Conservation (phyloP, 2,113 vertebrate genomes). For the Halichoeres trimaculatus region DNA sequence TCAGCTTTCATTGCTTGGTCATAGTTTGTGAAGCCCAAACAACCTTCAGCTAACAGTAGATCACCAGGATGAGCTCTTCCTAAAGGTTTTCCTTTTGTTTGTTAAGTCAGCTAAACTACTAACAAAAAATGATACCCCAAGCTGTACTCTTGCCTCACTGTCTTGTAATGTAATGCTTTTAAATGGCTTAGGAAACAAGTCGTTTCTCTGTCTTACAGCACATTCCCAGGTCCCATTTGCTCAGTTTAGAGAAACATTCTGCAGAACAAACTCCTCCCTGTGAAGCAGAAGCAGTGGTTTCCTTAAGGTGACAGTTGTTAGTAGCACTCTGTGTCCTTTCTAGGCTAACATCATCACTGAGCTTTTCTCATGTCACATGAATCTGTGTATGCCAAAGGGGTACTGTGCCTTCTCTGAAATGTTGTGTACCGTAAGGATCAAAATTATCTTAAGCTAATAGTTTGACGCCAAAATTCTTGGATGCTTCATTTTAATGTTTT, state of each 20-base stretch:
- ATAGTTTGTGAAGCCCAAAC: too few species aligned
- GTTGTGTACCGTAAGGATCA: slow-evolving; percentile 25
- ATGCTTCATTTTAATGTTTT: slow-evolving; percentile 31
- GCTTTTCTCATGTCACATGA: slow-evolving; percentile 18
- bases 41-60: slow-evolving; percentile 39
- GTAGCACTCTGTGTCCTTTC: slow-evolving; percentile 14
- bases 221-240: slow-evolving; percentile 15
- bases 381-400: slow-evolving; percentile 30
- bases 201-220: slow-evolving; percentile 30
- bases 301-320: background rate
- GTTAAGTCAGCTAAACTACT: slow-evolving; percentile 62
- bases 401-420: slow-evolving; percentile 5
- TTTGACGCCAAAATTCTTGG: slow-evolving; percentile 27
- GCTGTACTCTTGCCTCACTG: slow-evolving; percentile 26
- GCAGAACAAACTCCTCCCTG: background rate
- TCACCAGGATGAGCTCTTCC: slow-evolving; percentile 60
- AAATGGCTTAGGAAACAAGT: slow-evolving; percentile 42
- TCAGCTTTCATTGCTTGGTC: slow-evolving; percentile 10
- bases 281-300: slow-evolving; percentile 25
- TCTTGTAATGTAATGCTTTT: slow-evolving; percentile 32
- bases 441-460: slow-evolving; percentile 32
- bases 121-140: slow-evolving; percentile 52
- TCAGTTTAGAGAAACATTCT: slow-evolving; percentile 15
- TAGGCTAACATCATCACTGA: slow-evolving; percentile 22
- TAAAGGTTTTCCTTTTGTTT: slow-evolving; percentile 48